phyloP scores from a whole-genome alignment of 2,797 vertebrate genomes.

The Arrhamphus sclerolepis region DNA sequence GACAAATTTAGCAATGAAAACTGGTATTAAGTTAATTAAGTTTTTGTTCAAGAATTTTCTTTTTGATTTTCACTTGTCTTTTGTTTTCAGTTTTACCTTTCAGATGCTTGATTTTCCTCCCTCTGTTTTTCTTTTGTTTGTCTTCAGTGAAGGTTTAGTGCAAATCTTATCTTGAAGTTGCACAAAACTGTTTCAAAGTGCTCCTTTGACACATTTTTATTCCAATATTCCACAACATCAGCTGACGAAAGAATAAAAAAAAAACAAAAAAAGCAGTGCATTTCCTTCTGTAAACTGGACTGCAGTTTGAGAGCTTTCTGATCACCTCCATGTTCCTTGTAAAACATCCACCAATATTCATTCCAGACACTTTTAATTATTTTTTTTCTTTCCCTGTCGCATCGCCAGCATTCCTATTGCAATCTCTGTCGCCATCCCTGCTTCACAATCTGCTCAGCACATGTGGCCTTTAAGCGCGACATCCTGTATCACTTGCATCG shows the following conservation, averaged over 20 bases:
- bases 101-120: slow-evolving; percentile 2
- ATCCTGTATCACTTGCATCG: slow-evolving; percentile 21
- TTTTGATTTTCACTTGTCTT: no score
- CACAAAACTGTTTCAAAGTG: no score
- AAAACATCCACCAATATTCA: slow-evolving; percentile 39
- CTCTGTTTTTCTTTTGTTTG: background rate
- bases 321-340: no score
- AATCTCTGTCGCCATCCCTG: slow-evolving; percentile 12
- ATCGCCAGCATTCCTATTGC: slow-evolving; percentile 4
- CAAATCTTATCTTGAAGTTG: background rate
- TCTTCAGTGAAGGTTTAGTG: background rate
- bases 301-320: slow-evolving; percentile 30
- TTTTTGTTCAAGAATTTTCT: background rate
- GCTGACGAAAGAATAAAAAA: slow-evolving; percentile 20
- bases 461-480: slow-evolving; percentile 18
- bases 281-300: slow-evolving; percentile 32
- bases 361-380: slow-evolving; percentile 39
- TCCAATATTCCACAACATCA: slow-evolving; percentile 4
- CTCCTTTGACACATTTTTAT: slow-evolving; percentile 6
- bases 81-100: background rate
- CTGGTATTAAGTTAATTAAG: background rate
- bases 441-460: slow-evolving; percentile 28
- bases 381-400: slow-evolving; percentile 12
- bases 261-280: slow-evolving; percentile 7
- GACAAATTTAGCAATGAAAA: no score